Percentiles rank a stretch among this genome's conserved stretches.
phyloP scores from a whole-genome alignment of 2,888 invertebrate species.

The Dryadula phaetusa region DNA sequence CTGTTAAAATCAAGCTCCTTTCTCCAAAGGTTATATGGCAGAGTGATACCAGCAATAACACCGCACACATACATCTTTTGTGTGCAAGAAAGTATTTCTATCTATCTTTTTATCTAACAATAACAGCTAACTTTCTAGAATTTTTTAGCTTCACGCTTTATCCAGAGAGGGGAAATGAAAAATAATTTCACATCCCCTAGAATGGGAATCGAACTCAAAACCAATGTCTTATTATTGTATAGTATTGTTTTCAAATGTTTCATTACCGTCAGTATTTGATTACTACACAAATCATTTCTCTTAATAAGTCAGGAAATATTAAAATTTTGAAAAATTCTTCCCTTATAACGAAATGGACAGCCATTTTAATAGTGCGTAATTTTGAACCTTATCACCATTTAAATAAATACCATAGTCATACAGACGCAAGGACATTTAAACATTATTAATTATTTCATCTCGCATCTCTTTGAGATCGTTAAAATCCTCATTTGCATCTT shows the following conservation, averaged over 20 bases:
- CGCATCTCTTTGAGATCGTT: slow-evolving; percentile 29
- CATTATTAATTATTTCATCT: slow-evolving; percentile 41
- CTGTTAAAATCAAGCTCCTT: no score
- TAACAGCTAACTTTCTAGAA: neutral
- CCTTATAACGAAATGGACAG: neutral
- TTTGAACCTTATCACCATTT: neutral
- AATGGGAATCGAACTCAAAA: no score
- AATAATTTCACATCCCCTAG: no score
- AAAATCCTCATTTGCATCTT: slow-evolving; percentile 41
- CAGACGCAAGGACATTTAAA: slow-evolving; percentile 9
- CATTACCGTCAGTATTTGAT: no score
- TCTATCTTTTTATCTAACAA: no score
- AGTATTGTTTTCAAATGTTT: no score
- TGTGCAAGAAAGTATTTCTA: no score
- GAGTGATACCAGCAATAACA: no score
- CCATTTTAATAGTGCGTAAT: neutral
- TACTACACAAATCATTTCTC: neutral
- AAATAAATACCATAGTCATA: neutral
- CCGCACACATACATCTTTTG: no score
- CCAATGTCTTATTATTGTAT: no score
- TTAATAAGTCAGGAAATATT: slow-evolving; percentile 1
- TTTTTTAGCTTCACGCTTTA: neutral
- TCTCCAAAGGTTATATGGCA: no score
- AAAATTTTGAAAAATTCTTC: neutral
- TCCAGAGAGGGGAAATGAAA: no score